Evolutionary conservation across 1,140 invertebrate genomes (phyloP).

Genomic region (Ctenoplectra terminalis): DNA sequence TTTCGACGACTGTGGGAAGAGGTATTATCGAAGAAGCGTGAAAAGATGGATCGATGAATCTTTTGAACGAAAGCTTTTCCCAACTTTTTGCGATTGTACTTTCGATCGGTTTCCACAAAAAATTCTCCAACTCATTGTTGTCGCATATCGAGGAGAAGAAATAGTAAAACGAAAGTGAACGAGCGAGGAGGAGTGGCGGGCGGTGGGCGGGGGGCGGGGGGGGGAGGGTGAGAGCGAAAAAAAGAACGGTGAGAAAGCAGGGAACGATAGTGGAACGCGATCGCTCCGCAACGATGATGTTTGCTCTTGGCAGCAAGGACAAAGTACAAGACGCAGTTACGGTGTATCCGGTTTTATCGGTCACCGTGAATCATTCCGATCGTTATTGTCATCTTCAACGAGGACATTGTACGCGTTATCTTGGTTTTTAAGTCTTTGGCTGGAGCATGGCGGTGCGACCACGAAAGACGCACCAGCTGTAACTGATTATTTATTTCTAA

Average conservation of each 20-base stretch:
- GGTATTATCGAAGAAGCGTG: too few relatives aligned
- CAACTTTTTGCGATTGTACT: too few relatives aligned
- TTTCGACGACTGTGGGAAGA: too few relatives aligned
- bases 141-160: too few relatives aligned
- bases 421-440: constrained; percentile 62
- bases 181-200: not conserved
- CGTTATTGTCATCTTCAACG: constrained; percentile 72
- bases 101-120: too few relatives aligned
- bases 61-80: too few relatives aligned
- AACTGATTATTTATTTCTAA: not conserved
- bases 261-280: not conserved
- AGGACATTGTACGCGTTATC: constrained; percentile 60
- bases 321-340: constrained; percentile 81
- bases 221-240: not conserved
- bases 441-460: not conserved
- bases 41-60: too few relatives aligned
- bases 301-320: constrained; percentile 58
- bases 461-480: too few relatives aligned
- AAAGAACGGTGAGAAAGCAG: not conserved
- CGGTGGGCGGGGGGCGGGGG: not conserved
- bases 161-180: too few relatives aligned
- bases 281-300: constrained; percentile 45
- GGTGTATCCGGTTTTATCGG: constrained; percentile 77
- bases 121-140: too few relatives aligned
- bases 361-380: constrained; percentile 77